phyloP scores from a whole-genome alignment of 2,888 invertebrate species.

The Hyalella azteca region DNA sequence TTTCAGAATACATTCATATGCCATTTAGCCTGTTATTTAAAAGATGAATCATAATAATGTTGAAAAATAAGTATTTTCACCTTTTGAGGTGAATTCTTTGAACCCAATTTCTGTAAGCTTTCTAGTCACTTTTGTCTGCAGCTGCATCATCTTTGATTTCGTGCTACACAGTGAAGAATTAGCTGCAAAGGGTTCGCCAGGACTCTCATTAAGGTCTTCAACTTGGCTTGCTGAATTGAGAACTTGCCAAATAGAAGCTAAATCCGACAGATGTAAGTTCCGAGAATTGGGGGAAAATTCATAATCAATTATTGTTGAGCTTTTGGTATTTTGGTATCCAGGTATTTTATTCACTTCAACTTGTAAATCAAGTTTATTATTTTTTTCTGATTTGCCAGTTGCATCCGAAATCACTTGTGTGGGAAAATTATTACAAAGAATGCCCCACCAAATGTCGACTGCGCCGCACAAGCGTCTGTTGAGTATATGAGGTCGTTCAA shows the following conservation, averaged over 20 bases:
- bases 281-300: too few species aligned
- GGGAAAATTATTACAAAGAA: not conserved
- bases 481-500: slow-evolving; percentile 51
- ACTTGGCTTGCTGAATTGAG: not conserved
- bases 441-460: slow-evolving; percentile 43
- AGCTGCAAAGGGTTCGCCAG: too few species aligned
- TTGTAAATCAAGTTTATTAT: not conserved
- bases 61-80: not conserved
- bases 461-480: slow-evolving; percentile 51
- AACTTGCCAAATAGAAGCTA: not conserved
- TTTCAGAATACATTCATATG: not conserved
- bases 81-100: not conserved
- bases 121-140: not conserved
- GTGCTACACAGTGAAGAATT: too few species aligned
- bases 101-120: not conserved
- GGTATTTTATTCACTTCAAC: too few species aligned
- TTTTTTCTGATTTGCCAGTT: not conserved
- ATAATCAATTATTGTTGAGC: too few species aligned
- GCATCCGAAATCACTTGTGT: too few species aligned
- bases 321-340: too few species aligned
- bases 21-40: not conserved
- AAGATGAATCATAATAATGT: not conserved
- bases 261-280: not conserved
- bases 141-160: not conserved
- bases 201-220: not conserved